Base-by-base conservation (phyloP, 1,140 invertebrate genomes). In the Caenorhabditis brenneri region DNA sequence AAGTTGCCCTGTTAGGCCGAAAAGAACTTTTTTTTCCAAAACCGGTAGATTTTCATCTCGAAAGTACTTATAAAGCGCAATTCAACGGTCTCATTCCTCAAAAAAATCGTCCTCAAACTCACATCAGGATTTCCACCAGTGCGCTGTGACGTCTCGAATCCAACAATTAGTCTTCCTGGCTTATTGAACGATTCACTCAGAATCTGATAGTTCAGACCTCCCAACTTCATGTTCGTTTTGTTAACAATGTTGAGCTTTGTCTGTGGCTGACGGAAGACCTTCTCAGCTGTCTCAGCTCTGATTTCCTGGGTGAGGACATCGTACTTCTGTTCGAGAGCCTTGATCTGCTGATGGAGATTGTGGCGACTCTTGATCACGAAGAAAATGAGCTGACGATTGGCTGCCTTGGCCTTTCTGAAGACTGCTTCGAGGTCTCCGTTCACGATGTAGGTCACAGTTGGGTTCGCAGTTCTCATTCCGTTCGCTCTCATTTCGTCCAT, bases 181-280 rank as follows among this genome's bases (percentile, higher is more conserved):
- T 46, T 24, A 42, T 46, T 42, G 65, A 74, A 74, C 1, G 65
- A 10, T 31, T 74, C 65, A 24, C 65, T 74, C 0, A 33, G 19
- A 27, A 74, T 74, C 3, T n/a, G 19, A 46, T 83, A 83, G 27
- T 83, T 83, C 24, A 83, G 7, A 16, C 81, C 81, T 27, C 81
- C 81, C 16, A 83, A 39, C 22, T 83, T 83, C 81, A 83, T 55
- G 19, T 83, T 83, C 10, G 81, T 69, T 51, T 83, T 83, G 9
- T 65, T 74, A 39, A 78, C 16, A 16, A 55, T 60, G 42, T 46
- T 58, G 19, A 60, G 39, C 24, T 33, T 29, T 33, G 33, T 42
- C 36, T 58, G 53, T 19, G 33, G 33, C n/a, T 81, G 80, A 24
- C 36, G 51, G 31, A 81, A 39, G 2, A 81, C 80, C 12, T 81